Evolutionary conservation across 1,140 invertebrate species (phyloP).

Genomic region (Macrostomum lignano): DNA sequence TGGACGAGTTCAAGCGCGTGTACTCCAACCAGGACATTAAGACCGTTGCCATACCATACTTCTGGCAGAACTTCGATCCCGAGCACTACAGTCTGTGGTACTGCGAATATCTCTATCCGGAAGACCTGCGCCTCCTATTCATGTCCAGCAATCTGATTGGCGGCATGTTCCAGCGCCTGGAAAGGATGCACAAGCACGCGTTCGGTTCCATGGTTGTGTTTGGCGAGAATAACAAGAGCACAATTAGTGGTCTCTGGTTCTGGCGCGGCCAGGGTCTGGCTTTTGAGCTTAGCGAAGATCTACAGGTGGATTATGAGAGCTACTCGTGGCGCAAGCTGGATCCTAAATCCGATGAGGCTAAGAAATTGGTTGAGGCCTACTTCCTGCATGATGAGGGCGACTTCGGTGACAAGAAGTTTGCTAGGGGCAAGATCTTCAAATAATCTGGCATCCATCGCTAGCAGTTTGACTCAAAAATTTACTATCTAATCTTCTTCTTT

Average conservation of each 20-base stretch:
- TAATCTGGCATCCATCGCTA: too few species aligned
- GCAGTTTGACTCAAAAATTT: too few species aligned
- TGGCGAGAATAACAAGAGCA: slow-evolving; percentile 61
- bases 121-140: slow-evolving; percentile 66
- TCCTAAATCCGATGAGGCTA: slow-evolving; percentile 46
- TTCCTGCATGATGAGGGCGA: slow-evolving; percentile 73
- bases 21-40: slow-evolving; percentile 83
- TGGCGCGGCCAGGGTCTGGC: slow-evolving; percentile 79
- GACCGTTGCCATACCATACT: slow-evolving; percentile 67
- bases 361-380: slow-evolving; percentile 64
- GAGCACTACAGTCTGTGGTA: slow-evolving; percentile 90
- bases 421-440: slow-evolving; percentile 98
- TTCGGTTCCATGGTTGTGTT: slow-evolving; percentile 77
- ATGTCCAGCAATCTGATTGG: slow-evolving; percentile 81
- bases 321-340: slow-evolving; percentile 88
- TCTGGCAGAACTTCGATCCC: slow-evolving; percentile 89
- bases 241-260: slow-evolving; percentile 79
- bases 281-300: slow-evolving; percentile 56
- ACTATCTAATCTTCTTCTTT: too few species aligned
- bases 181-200: slow-evolving; percentile 80
- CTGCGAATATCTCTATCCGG: slow-evolving; percentile 76
- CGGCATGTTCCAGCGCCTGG: slow-evolving; percentile 88
- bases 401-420: slow-evolving; percentile 62
- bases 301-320: slow-evolving; percentile 83
- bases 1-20: slow-evolving; percentile 83